These are phyloP conservation scores for Atherinomorus stipes DNA, from an alignment of 2,113 vertebrate species.

Conservation along the genomic window DNA sequence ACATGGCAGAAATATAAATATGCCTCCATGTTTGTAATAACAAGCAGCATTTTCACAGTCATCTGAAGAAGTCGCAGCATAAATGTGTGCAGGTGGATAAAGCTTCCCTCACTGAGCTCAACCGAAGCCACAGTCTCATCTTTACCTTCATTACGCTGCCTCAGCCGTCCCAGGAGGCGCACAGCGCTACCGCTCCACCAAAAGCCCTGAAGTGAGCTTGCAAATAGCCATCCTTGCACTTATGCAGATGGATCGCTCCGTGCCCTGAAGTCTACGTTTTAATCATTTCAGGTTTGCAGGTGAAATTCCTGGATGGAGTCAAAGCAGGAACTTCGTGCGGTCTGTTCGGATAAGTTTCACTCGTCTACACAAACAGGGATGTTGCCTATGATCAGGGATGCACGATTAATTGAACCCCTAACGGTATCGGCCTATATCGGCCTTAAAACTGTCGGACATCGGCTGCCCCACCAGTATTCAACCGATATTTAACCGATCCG, in stretches of 20 bases:
- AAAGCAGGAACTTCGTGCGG: neutral
- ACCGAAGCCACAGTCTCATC: constrained; percentile 39
- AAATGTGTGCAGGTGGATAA: constrained; percentile 2
- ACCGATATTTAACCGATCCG: no score
- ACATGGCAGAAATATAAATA: neutral
- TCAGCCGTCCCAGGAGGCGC: constrained; percentile 54
- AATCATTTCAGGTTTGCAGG: constrained; percentile 48
- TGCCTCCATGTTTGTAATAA: constrained; percentile 11
- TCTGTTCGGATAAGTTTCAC: neutral
- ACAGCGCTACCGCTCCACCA: constrained; percentile 41
- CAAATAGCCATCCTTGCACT: constrained; percentile 58
- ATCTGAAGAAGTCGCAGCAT: constrained; percentile 18
- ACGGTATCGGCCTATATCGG: no score
- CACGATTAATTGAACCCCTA: no score
- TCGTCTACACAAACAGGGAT: neutral
- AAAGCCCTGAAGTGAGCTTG: constrained; percentile 57
- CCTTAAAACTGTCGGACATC: no score
- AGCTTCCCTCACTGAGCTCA: constrained; percentile 17
- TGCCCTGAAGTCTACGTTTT: constrained; percentile 39
- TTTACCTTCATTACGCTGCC: constrained; percentile 49
- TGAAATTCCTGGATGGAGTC: constrained; percentile 21
- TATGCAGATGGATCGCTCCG: constrained; percentile 45
- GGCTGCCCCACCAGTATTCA: no score
- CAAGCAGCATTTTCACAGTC: constrained; percentile 1
- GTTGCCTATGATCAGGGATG: neutral